phyloP scores from a whole-genome alignment of 1,140 invertebrate species.

The Panagrolaimus sp. region DNA sequence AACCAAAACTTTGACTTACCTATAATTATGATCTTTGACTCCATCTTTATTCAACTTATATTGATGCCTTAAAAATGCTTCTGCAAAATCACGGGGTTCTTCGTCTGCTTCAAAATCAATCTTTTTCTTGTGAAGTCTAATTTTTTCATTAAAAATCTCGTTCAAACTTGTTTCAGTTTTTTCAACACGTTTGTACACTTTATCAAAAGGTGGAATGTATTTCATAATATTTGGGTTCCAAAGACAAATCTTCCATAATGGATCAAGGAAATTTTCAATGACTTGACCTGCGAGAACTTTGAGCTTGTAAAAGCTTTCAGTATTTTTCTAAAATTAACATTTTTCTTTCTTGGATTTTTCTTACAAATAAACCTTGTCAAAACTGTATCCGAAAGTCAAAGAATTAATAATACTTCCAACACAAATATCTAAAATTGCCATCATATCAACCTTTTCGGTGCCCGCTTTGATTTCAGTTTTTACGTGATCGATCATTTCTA shows the following conservation, averaged over 20 bases:
- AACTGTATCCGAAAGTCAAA: neutral
- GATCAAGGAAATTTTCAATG: no score
- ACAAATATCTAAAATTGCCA: neutral
- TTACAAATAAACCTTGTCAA: neutral
- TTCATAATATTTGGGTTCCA: constrained; percentile 16
- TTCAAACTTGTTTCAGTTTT: neutral
- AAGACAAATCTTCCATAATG: constrained; percentile 8
- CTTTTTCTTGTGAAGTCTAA: neutral
- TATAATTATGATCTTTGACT: neutral
- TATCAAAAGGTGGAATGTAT: neutral
- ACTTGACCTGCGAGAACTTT: no score
- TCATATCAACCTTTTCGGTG: neutral
- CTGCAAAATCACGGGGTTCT: constrained; percentile 28
- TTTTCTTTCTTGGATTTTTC: neutral
- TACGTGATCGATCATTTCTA: neutral
- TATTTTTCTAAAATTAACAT: no score
- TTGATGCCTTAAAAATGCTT: constrained; percentile 24
- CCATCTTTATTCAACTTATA: constrained; percentile 16
- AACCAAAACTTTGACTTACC: neutral
- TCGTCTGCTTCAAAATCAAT: constrained; percentile 10
- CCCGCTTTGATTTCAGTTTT: neutral
- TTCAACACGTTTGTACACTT: neutral
- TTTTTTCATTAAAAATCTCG: neutral
- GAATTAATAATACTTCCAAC: constrained; percentile 5
- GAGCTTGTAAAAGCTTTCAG: no score